Evolutionary conservation across 2,888 invertebrate genomes (phyloP).

Genomic region (Pollenia griseotomentosa): DNA sequence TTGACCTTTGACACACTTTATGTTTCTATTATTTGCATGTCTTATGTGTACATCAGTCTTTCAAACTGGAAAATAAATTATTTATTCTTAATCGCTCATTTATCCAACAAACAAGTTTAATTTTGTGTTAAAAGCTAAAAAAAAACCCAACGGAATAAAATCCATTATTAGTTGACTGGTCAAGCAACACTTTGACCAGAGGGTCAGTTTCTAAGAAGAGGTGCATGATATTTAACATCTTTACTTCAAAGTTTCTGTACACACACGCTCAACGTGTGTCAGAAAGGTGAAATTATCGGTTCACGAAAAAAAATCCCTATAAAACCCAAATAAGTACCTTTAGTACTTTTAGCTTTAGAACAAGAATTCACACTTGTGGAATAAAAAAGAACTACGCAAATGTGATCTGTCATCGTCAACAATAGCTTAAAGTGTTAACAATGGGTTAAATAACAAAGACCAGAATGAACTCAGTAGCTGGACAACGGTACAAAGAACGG

Average conservation of each 20-base stretch:
- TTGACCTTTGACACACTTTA: constrained; percentile 70
- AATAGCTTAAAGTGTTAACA: constrained; percentile 16
- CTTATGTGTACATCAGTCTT: not conserved
- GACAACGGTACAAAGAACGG: not conserved
- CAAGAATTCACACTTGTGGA: constrained; percentile 13
- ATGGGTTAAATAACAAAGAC: constrained; percentile 1
- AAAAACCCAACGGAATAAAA: constrained; percentile 42
- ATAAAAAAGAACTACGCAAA: constrained; percentile 69
- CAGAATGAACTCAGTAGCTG: not conserved
- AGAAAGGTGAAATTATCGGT: constrained; percentile 30
- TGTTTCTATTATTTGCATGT: constrained; percentile 16
- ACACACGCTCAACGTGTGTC: constrained; percentile 54
- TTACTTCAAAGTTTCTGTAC: not conserved
- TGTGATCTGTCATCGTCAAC: constrained; percentile 64
- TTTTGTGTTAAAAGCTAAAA: constrained; percentile 54
- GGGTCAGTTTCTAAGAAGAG: constrained; percentile 49
- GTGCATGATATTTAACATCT: not conserved
- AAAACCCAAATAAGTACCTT: not conserved
- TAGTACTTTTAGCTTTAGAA: not conserved
- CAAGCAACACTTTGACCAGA: constrained; percentile 62
- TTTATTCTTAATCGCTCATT: constrained; percentile 11
- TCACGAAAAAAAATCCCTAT: not conserved
- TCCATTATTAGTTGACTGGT: constrained; percentile 63
- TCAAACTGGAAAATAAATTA: not conserved
- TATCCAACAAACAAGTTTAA: constrained; percentile 32